A percentile compares a stretch with the other conserved stretches of the same genome.
phyloP scores from a whole-genome alignment of 2,888 invertebrate genomes.

The Torymus aiolomorphi region DNA sequence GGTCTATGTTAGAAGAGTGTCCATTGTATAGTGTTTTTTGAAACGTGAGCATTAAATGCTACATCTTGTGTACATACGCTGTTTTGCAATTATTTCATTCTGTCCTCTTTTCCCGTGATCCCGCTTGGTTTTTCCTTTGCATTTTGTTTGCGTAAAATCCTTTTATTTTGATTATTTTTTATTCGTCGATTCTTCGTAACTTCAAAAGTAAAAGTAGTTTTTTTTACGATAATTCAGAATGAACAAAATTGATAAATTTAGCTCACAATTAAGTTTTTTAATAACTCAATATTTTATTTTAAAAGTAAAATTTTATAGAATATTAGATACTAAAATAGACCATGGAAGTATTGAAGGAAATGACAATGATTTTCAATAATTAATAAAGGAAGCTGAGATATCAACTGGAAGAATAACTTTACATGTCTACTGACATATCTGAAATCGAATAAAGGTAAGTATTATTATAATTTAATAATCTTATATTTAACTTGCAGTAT shows the following conservation, averaged over 20 bases:
- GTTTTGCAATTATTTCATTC: constrained; percentile 65
- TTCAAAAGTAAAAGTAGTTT: no score
- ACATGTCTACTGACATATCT: neutral
- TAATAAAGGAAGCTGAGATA: neutral
- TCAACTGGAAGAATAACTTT: neutral
- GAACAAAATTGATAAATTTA: no score
- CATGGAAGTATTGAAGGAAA: no score
- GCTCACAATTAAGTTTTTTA: no score
- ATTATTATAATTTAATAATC: neutral
- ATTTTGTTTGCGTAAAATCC: constrained; percentile 26
- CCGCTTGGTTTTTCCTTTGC: constrained; percentile 37
- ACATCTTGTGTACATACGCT: constrained; percentile 73
- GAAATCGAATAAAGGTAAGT: constrained; percentile 5
- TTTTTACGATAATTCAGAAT: no score
- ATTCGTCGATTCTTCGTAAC: no score
- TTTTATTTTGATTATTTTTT: neutral
- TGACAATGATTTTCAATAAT: no score
- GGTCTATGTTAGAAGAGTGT: constrained; percentile 75
- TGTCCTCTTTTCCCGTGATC: constrained; percentile 2
- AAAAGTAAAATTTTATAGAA: neutral
- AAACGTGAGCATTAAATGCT: constrained; percentile 76
- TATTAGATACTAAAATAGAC: neutral
- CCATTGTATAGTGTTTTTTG: constrained; percentile 76
- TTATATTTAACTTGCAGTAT: no score
- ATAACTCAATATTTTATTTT: no score